phyloP scores from a whole-genome alignment of 2,113 vertebrate genomes.

The Pachyramphus minor region DNA sequence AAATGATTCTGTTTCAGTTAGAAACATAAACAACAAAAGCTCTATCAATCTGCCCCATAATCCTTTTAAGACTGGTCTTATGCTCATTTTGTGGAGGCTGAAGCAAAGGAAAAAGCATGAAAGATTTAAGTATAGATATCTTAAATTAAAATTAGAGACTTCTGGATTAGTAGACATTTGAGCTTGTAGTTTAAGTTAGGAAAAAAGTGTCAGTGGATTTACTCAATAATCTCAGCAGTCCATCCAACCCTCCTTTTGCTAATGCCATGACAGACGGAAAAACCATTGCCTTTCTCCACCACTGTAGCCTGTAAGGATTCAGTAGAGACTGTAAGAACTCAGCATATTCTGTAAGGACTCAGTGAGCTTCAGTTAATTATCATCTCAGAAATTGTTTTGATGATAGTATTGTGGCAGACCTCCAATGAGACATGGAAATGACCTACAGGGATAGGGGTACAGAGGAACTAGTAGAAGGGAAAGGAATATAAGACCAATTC shows the following conservation, averaged over 20 bases:
- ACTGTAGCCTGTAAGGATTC: neutral
- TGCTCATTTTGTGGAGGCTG: neutral
- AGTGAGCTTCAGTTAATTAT: neutral
- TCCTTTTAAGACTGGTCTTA: neutral
- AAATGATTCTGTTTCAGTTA: neutral
- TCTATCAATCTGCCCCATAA: neutral
- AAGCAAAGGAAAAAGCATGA: neutral
- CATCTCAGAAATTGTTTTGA: neutral
- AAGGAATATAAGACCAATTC: neutral
- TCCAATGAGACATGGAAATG: neutral
- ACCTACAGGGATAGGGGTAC: neutral
- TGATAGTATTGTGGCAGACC: neutral
- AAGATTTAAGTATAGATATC: neutral
- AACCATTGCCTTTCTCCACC: fast-evolving
- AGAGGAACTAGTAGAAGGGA: neutral
- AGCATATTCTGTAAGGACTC: neutral
- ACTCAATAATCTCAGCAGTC: neutral
- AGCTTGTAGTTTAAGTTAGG: neutral
- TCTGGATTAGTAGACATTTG: neutral
- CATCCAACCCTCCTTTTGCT: neutral
- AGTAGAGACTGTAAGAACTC: neutral
- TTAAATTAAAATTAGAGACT: constrained; percentile 25
- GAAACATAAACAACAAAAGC: neutral
- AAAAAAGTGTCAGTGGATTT: neutral
- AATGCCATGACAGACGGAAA: neutral